A percentile compares a stretch with the other conserved stretches of the same genome.
Conservation (phyloP, 92 coral and sea anemone genomes). For the Scolanthus callimorphus region DNA sequence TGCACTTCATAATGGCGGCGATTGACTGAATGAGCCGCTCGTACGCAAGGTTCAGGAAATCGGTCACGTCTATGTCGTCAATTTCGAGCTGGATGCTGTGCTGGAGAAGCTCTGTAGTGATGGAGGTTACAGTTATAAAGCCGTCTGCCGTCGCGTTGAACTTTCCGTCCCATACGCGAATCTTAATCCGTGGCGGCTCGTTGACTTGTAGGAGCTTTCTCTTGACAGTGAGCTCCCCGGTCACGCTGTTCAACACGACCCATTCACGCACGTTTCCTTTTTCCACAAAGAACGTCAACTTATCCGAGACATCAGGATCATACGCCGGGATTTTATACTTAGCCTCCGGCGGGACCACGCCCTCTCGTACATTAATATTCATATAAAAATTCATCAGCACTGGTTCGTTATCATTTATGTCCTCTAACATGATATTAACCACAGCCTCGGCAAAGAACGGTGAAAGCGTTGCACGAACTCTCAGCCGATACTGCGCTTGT, state of each 20-base stretch:
- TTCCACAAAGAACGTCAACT: constrained; percentile 34
- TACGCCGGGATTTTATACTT: constrained; percentile 81
- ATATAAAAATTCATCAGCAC: constrained; percentile 76
- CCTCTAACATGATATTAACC: constrained; percentile 59
- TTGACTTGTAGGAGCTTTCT: constrained; percentile 66
- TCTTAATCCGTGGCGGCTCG: constrained; percentile 49
- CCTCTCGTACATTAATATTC: constrained; percentile 76
- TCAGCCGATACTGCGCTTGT: constrained; percentile 62
- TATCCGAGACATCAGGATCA: constrained; percentile 85
- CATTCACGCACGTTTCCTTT: constrained; percentile 53
- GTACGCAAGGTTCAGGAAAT: constrained; percentile 62
- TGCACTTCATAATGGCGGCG: constrained; percentile 37
- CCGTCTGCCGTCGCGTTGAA: constrained; percentile 51
- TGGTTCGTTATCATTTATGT: constrained; percentile 81
- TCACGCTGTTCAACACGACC: constrained; percentile 58
- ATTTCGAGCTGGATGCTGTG: constrained; percentile 73
- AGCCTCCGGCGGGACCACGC: constrained; percentile 58
- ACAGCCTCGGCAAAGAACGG: constrained; percentile 60
- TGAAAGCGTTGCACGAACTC: constrained; percentile 70
- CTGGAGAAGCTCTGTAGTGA: constrained; percentile 66
- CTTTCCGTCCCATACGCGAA: constrained; percentile 69
- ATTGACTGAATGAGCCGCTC: constrained; percentile 46
- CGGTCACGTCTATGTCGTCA: constrained; percentile 51
- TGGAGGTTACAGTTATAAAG: constrained; percentile 69
- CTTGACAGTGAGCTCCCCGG: constrained; percentile 73